Percentiles rank a stretch among this genome's conserved stretches.
These are phyloP conservation scores for Leptinotarsa rubiginosa DNA, from an alignment of 2,888 invertebrate species.

Conservation along the genomic window DNA sequence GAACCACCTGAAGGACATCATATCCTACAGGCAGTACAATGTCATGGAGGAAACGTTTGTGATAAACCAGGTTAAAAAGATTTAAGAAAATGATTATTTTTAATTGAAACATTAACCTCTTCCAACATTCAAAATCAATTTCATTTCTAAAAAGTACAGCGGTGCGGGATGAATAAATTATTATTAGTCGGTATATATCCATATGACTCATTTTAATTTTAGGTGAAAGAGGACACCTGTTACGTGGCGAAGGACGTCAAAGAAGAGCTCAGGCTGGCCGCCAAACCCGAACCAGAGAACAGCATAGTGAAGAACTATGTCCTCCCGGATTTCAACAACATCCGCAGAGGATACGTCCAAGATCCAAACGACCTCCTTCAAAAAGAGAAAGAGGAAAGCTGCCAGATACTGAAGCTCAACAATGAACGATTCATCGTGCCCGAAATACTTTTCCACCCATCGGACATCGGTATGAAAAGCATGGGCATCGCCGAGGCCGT, in stretches of 20 bases:
- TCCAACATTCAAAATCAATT: too few species aligned
- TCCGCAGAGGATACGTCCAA: slow-evolving; percentile 78
- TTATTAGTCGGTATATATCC: too few species aligned
- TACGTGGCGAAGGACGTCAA: slow-evolving; percentile 89
- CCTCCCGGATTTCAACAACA: slow-evolving; percentile 93
- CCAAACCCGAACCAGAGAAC: slow-evolving; percentile 72
- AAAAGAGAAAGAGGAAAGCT: slow-evolving; percentile 59
- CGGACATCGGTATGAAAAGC: slow-evolving; percentile 90
- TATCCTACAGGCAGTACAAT: slow-evolving; percentile 95
- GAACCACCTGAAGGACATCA: slow-evolving; percentile 96
- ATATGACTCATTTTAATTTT: too few species aligned
- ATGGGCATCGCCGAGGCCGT: slow-evolving; percentile 95
- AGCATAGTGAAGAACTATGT: slow-evolving; percentile 90
- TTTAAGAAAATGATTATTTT: too few species aligned
- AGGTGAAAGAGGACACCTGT: slow-evolving; percentile 93
- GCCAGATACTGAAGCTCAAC: slow-evolving; percentile 85
- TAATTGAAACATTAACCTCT: too few species aligned
- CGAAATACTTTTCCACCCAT: slow-evolving; percentile 93
- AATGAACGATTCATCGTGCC: slow-evolving; percentile 96
- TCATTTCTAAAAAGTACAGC: too few species aligned
- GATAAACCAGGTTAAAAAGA: slow-evolving; percentile 82
- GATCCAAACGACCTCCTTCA: slow-evolving; percentile 51
- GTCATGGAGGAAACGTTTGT: slow-evolving; percentile 99
- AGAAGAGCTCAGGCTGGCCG: slow-evolving; percentile 80
- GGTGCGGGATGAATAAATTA: too few species aligned